phyloP scores from a whole-genome alignment of 2,797 vertebrate species.

The Phoebastria nigripes region DNA sequence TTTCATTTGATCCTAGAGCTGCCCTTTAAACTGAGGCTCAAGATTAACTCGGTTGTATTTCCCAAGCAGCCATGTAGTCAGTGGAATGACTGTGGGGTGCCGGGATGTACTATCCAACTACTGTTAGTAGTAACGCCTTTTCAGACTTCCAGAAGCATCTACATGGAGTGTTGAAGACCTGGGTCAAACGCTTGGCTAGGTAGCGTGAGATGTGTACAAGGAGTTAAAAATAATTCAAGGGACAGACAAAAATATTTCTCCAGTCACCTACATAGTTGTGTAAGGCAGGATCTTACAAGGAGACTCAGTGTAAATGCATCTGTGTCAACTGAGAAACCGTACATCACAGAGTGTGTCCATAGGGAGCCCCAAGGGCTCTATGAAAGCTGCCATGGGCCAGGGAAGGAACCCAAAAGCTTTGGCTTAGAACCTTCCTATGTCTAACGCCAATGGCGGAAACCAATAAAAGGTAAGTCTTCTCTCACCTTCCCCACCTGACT shows the following conservation, averaged over 20 bases:
- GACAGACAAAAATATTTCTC: background rate
- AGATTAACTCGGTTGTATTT: background rate
- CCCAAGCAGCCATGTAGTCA: background rate
- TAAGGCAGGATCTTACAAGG: background rate
- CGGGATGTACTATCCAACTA: background rate
- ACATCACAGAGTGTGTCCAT: rapidly evolving
- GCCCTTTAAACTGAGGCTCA: background rate
- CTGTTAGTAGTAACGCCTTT: background rate
- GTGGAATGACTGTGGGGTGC: background rate
- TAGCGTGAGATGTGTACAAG: background rate
- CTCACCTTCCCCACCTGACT: background rate
- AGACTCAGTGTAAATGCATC: background rate
- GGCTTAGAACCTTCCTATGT: background rate
- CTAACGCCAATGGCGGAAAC: background rate
- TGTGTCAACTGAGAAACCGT: background rate
- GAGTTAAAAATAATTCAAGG: background rate
- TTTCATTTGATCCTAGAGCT: background rate
- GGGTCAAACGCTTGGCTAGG: background rate
- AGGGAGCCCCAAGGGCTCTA: background rate
- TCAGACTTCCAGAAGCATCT: background rate
- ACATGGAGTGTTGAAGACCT: background rate
- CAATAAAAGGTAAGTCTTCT: background rate
- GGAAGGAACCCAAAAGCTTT: background rate
- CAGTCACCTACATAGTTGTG: background rate
- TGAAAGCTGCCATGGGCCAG: background rate